A percentile compares a stretch with the other conserved stretches of the same genome.
These are phyloP conservation scores for Aspidiotus destructor DNA, from an alignment of 2,888 invertebrate species.

Conservation along the genomic window DNA sequence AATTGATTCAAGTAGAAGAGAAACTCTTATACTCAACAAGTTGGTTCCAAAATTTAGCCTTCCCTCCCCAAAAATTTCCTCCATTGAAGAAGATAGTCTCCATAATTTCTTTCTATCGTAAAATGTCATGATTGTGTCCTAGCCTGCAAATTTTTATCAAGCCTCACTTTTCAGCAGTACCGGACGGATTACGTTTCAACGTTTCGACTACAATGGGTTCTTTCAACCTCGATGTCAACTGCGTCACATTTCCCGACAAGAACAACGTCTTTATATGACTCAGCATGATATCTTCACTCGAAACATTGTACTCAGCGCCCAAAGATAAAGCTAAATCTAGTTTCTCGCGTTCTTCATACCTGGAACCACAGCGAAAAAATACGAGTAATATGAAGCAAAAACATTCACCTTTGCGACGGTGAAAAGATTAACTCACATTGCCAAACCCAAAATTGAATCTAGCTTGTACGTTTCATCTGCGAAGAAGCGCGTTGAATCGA, in stretches of 20 bases:
- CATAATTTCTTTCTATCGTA: no score
- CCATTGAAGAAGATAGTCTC: no score
- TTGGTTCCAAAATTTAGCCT: no score
- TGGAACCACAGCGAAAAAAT: background rate
- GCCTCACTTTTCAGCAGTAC: background rate
- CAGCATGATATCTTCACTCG: constrained; percentile 17
- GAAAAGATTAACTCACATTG: constrained; percentile 9
- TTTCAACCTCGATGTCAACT: constrained; percentile 20
- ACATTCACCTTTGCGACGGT: background rate
- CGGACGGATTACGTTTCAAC: constrained; percentile 15
- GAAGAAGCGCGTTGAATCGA: constrained; percentile 27
- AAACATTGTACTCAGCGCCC: constrained; percentile 18
- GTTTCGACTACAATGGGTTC: constrained; percentile 19
- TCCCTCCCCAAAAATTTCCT: no score
- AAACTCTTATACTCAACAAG: no score
- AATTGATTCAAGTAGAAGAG: no score
- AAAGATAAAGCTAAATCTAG: constrained; percentile 26
- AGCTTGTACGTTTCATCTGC: constrained; percentile 20
- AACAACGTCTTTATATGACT: constrained; percentile 21
- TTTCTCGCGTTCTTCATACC: constrained; percentile 27
- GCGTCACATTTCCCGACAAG: constrained; percentile 18
- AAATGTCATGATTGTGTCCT: no score
- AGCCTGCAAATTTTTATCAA: no score
- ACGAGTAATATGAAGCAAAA: background rate
- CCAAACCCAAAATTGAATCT: constrained; percentile 26